Conservation (phyloP, 1,140 invertebrate species). For the Nixonia krombeini region DNA sequence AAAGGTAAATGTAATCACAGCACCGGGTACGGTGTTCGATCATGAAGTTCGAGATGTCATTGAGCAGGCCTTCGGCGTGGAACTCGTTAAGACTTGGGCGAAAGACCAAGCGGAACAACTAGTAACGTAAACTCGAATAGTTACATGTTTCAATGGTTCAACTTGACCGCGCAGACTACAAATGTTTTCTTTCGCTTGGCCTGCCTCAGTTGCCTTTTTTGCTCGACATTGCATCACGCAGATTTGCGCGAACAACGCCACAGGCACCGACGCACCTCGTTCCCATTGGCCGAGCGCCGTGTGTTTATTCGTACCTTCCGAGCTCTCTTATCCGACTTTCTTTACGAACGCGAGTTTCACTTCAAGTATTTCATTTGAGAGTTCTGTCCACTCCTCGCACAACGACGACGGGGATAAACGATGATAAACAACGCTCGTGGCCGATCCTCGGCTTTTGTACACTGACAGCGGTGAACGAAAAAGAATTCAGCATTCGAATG, state of each 20-base stretch:
- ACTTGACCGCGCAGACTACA: conserved; percentile 4
- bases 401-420: background rate
- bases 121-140: no score
- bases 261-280: conserved; percentile 10
- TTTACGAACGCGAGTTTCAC: conserved; percentile 6
- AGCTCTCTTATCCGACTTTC: conserved; percentile 6
- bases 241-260: conserved; percentile 7
- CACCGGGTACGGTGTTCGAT: conserved; percentile 27
- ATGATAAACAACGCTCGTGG: no score
- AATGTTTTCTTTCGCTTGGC: conserved; percentile 1
- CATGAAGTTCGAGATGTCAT: conserved; percentile 29
- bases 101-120: background rate
- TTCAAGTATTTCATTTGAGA: conserved; percentile 14
- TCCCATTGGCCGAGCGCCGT: conserved; percentile 7
- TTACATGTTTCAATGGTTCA: no score
- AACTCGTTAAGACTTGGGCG: conserved; percentile 18
- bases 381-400: conserved; percentile 12
- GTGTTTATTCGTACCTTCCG: conserved; percentile 12
- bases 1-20: no score
- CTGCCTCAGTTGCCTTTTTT: background rate
- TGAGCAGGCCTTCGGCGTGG: conserved; percentile 27
- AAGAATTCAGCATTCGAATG: no score
- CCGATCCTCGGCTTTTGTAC: no score
- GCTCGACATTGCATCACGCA: conserved; percentile 3
- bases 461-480: no score